Base-by-base conservation (phyloP, 53 echinoderm and acorn worm species). In the Patiria pectinifera region DNA sequence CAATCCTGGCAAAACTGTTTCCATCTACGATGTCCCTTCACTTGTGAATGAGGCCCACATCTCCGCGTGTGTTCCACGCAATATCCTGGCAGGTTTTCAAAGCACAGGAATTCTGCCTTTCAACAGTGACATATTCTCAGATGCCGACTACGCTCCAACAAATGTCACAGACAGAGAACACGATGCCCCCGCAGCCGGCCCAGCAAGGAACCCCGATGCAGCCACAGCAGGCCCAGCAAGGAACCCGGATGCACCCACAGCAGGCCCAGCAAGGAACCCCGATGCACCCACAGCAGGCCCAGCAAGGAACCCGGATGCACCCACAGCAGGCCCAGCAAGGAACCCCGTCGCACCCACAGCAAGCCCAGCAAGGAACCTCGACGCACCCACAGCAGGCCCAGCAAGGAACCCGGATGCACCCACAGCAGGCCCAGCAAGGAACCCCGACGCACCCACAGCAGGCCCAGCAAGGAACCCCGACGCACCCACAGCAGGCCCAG, bases 1-100 rank as follows among this genome's bases (percentile, higher is more conserved):
- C 16, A 89, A 95, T 75, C 45, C 82, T 18, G 95, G 95, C 21
- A 89, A 93, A 75, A 91, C 95, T n/a, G 62, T 95, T 26, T 69
- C 93, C 23, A 95, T 93, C 24, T 95, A 95, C 61, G 93, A 95
- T 35, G 76, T 95, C 19, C 93, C 95, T 71, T 70, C 83, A 66
- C 80, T 95, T 47, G 91, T 95, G 80, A 75, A 69, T n/a, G 93
- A 93, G 58, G 77, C 76, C 66, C 92, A 92, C 66, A 59, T 59
- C 0, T 82, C 58, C 22, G 59, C 59, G 59, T 59, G 22, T 59
- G 59, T 77, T 25, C 80, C 80, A 60, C 26, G 61, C 26, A 78
- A 23, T 59, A 60, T 80, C 21, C 35, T 75, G 43, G 23, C 88
- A 82, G 93, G 83, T 60, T 93, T 93, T 59, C 53, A 49, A 76